These are phyloP conservation scores for Hypocryptadius cinnamomeus DNA, from an alignment of 2,113 vertebrate species.

Conservation along the genomic window DNA sequence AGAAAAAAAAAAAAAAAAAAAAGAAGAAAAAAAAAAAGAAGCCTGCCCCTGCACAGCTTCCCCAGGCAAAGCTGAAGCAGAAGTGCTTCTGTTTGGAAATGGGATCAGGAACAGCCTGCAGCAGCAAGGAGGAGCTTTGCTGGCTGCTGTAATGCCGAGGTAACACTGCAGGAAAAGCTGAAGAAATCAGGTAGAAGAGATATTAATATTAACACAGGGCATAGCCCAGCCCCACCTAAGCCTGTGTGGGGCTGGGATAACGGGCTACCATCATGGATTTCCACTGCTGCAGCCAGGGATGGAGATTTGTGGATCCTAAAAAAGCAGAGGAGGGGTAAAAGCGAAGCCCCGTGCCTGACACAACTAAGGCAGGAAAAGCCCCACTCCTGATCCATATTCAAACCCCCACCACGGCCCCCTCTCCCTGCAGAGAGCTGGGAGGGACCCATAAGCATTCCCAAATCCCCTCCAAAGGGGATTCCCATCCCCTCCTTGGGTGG, in stretches of 20 bases:
- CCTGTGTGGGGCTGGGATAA: background rate
- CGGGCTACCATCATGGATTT: background rate
- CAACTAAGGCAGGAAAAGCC: background rate
- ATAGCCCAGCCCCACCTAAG: background rate
- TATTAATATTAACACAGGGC: conserved; percentile 16
- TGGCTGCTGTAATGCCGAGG: background rate
- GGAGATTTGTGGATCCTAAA: background rate
- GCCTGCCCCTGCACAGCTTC: conserved; percentile 34
- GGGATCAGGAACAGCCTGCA: conserved; percentile 65
- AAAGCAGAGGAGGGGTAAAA: background rate
- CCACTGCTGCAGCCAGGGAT: background rate
- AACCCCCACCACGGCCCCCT: background rate
- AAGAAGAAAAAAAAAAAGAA: background rate
- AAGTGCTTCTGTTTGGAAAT: conserved; percentile 74
- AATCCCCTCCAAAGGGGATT: background rate
- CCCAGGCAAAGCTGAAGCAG: conserved; percentile 51
- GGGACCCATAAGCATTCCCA: background rate
- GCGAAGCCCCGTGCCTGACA: background rate
- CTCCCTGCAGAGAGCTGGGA: background rate
- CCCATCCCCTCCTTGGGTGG: rapidly evolving
- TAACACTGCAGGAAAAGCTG: background rate
- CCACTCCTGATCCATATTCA: background rate
- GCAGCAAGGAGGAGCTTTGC: conserved; percentile 41
- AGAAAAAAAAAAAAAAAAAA: background rate
- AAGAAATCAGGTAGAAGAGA: background rate